A percentile compares a stretch with the other conserved stretches of the same genome.
These are phyloP conservation scores for Tarsius wallacei DNA, from an alignment of 2,797 vertebrate genomes.

Conservation along the genomic window DNA sequence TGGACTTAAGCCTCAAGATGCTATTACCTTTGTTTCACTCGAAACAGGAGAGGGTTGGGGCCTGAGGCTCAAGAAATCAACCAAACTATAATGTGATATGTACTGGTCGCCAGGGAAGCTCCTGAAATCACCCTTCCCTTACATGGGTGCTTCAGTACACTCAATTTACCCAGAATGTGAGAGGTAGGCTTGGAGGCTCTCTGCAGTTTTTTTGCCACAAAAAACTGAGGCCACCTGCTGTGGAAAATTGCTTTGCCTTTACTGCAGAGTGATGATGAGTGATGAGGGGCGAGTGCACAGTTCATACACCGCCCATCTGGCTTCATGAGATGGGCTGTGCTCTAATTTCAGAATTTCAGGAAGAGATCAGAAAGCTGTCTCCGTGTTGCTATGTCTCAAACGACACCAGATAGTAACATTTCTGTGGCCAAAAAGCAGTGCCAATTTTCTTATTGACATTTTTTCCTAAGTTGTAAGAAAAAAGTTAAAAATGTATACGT, in stretches of 20 bases:
- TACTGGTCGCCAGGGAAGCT: background rate
- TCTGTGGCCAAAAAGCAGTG: background rate
- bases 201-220: background rate
- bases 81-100: no score
- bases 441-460: background rate
- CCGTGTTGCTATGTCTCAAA: background rate
- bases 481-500: background rate
- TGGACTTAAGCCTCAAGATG: background rate
- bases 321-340: background rate
- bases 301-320: background rate
- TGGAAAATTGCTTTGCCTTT: background rate
- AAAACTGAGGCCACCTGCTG: background rate
- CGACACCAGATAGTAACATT: background rate
- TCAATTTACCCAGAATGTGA: background rate
- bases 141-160: background rate
- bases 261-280: fast-evolving
- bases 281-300: background rate
- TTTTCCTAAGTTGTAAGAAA: slow-evolving; percentile 30
- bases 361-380: background rate
- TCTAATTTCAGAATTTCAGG: background rate
- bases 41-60: background rate
- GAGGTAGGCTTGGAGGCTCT: background rate
- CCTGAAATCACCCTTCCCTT: background rate
- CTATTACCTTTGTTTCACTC: background rate
- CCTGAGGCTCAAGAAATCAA: background rate